Evolutionary conservation across 2,888 invertebrate species (phyloP).

Genomic region (Oscheius myriophilus): DNA sequence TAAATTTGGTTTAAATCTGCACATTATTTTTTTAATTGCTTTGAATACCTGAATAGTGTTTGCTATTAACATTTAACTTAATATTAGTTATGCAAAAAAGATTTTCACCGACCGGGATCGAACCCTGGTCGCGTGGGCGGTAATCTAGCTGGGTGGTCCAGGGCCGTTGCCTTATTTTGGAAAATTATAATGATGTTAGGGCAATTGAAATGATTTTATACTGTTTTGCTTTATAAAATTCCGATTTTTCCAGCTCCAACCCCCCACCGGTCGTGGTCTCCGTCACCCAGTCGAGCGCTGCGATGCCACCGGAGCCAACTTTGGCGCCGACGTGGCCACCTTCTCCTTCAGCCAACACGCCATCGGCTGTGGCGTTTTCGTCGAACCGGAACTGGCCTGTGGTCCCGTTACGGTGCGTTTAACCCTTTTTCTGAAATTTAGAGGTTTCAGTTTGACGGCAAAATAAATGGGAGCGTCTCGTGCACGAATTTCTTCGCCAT

Average conservation of each 20-base stretch:
- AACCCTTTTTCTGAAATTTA: slow-evolving; percentile 3
- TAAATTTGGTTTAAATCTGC: too few relatives aligned
- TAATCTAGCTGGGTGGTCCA: too few relatives aligned
- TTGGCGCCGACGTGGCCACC: slow-evolving; percentile 59
- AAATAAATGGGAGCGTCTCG: slow-evolving; percentile 32
- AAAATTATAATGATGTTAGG: too few relatives aligned
- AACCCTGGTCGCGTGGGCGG: too few relatives aligned
- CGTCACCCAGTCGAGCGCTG: slow-evolving; percentile 38
- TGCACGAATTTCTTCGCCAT: slow-evolving; percentile 61
- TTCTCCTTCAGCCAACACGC: slow-evolving; percentile 50
- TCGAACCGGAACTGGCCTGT: slow-evolving; percentile 61
- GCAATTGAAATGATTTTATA: too few relatives aligned
- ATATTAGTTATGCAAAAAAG: too few relatives aligned
- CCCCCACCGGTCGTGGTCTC: slow-evolving; percentile 18
- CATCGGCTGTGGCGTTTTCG: slow-evolving; percentile 57
- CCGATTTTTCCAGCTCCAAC: slow-evolving; percentile 14
- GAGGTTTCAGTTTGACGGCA: slow-evolving; percentile 20
- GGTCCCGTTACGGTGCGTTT: slow-evolving; percentile 46
- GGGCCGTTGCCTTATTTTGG: too few relatives aligned
- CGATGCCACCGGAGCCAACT: slow-evolving; percentile 66
- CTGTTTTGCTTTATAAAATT: too few relatives aligned
- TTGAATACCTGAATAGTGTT: too few relatives aligned
- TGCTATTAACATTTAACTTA: too few relatives aligned
- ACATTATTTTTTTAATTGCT: too few relatives aligned
- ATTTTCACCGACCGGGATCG: too few relatives aligned